Base-by-base conservation (phyloP, 2,888 invertebrate genomes). In the Hemistola chrysoprasaria region DNA sequence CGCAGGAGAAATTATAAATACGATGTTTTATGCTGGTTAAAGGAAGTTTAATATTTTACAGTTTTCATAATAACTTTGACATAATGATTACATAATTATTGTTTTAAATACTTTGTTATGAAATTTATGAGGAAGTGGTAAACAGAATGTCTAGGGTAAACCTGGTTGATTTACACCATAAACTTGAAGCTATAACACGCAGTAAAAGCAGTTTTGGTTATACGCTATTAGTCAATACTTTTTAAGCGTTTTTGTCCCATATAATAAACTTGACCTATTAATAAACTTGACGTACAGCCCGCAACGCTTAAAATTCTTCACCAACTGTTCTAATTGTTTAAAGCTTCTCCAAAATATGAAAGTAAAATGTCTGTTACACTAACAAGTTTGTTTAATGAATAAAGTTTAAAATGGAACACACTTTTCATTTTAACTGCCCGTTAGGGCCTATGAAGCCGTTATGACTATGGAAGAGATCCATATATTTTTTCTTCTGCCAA, bases 1-100 rank as follows among this genome's bases (percentile, higher is more conserved):
- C 68, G 59, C 67, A 50, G 75, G 62, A 74, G 76, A 78, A 70
- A 69, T 74, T n/a, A n/a, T n/a, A n/a, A n/a, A n/a, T n/a, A n/a
- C 70, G 67, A 71, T 73, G 73, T 74, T 81, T 78, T 78, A 73
- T 74, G 75, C 62, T n/a, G n/a, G n/a, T n/a, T n/a, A n/a, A n/a
- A n/a, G n/a, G n/a, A n/a, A n/a, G n/a, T n/a, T n/a, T n/a, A n/a
- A n/a, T n/a, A n/a, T n/a, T n/a, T n/a, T n/a, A n/a, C n/a, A n/a
- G n/a, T n/a, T n/a, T n/a, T n/a, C n/a, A n/a, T n/a, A n/a, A n/a
- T n/a, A n/a, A n/a, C n/a, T n/a, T n/a, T n/a, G n/a, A n/a, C n/a
- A n/a, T n/a, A n/a, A n/a, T n/a, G n/a, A n/a, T n/a, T n/a, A n/a
- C n/a, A n/a, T n/a, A n/a, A n/a, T n/a, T n/a, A n/a, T n/a, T n/a